Base-by-base conservation (phyloP, 2,113 vertebrate genomes). In the Cisticola juncidis region DNA sequence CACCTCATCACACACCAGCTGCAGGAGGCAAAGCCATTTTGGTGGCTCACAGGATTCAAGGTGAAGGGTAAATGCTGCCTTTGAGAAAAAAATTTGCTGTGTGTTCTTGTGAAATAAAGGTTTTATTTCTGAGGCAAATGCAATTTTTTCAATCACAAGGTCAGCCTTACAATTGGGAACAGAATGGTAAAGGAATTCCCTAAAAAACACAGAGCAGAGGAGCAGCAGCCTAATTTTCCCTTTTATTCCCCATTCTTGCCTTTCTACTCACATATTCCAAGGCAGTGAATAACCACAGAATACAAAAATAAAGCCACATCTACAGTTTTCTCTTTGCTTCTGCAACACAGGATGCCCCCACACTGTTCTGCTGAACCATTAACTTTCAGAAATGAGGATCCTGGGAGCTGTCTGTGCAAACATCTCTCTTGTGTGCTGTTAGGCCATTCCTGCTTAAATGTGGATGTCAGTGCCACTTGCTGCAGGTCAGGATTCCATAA, bases 351-450 rank as follows among this genome's bases (percentile, higher is more conserved):
- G n/a, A 31, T 48, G 44, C 35, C 61, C 48, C 18, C 2, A 1
- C 1, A 1, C 10, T 0, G 0, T 50, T 81, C 40, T 33, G 42
- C 36, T 40, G 26, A 66, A 35, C 50, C 36, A 47, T 70, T 29
- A 57, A 3, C 36, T 77, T 42, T 45, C 50, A 79, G 29, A 61
- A 56, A 20, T 0, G 8, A 66, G 72, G 54, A 58, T 15, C 40
- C 31, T 12, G 40, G 61, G 69, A 48, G 2, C 2, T 0, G 42
- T 56, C 26, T 36, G 36, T 15, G 2, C 58, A 44, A 68, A 60
- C 18, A 11, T 6, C n/a, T 35, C 62, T 56, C 8, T 0, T 0
- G 24, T 11, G 57, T 4, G 23, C 23, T 11, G 33, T 21, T 6
- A 33, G 9, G 61, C 62, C 44, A 26, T 9, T 51, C 16, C 40